Conservation (phyloP, 2,888 invertebrate genomes). For the Teleogryllus oceanicus region DNA sequence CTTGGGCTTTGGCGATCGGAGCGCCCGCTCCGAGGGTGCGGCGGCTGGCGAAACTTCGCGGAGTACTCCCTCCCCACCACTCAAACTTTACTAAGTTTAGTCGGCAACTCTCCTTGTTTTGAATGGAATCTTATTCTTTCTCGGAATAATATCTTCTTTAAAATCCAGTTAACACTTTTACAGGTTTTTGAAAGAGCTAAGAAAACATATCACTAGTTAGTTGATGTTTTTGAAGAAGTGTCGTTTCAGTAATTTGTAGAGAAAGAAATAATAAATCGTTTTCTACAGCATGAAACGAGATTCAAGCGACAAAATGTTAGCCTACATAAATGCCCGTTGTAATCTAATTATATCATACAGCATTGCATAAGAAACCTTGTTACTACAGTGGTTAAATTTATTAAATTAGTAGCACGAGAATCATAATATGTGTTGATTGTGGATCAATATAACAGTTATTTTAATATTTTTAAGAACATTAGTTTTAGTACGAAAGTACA, state of each 20-base stretch:
- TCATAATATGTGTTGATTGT: too few species aligned
- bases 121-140: conserved; percentile 11
- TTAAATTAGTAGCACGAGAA: too few species aligned
- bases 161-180: conserved; percentile 12
- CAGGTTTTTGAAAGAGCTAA: neutral
- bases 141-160: conserved; percentile 9
- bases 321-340: too few species aligned
- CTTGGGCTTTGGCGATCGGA: neutral
- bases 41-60: neutral
- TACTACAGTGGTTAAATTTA: too few species aligned
- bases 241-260: neutral
- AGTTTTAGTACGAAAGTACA: too few species aligned
- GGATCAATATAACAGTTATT: too few species aligned
- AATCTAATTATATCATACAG: too few species aligned
- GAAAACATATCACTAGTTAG: neutral
- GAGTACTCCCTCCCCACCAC: neutral
- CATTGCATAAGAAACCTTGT: too few species aligned
- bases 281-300: too few species aligned
- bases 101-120: neutral
- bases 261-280: too few species aligned
- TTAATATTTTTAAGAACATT: too few species aligned
- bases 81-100: neutral
- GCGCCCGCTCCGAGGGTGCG: neutral
- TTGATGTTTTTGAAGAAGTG: neutral
- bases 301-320: too few species aligned